Evolutionary conservation across 2,113 vertebrate species (phyloP).

Genomic region (Bubo bubo): DNA sequence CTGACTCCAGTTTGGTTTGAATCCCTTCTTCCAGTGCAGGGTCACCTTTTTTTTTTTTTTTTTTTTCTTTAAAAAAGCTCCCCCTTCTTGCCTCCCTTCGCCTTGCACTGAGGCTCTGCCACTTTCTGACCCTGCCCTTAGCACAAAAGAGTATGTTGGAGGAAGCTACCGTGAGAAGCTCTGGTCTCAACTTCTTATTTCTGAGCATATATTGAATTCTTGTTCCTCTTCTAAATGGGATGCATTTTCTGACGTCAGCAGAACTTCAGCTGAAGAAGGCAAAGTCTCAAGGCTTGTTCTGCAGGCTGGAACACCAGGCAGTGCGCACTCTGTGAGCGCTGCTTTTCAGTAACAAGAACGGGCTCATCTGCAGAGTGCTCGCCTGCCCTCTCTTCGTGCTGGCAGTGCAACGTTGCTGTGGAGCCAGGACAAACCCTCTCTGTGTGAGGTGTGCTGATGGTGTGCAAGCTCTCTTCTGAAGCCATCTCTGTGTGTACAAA

Average conservation of each 20-base stretch:
- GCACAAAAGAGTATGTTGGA: neutral
- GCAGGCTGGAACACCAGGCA: neutral
- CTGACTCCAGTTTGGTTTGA: too few relatives aligned
- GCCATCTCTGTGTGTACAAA: neutral
- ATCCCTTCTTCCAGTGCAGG: neutral
- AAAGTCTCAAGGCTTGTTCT: neutral
- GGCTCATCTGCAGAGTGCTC: neutral
- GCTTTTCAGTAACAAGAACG: neutral
- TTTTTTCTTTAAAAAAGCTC: neutral
- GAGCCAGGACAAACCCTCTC: neutral
- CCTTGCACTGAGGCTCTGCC: neutral
- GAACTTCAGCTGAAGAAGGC: neutral
- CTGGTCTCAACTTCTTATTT: neutral
- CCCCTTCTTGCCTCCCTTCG: neutral
- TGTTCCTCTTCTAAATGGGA: neutral
- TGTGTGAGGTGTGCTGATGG: neutral
- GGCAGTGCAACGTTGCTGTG: neutral
- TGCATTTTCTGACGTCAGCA: neutral
- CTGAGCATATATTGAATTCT: neutral
- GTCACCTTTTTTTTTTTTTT: neutral
- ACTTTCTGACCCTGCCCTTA: neutral
- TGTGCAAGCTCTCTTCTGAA: neutral
- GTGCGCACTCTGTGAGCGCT: fast-evolving
- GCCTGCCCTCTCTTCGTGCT: neutral
- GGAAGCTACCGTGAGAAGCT: neutral